Percentiles rank a stretch among this genome's conserved stretches.
Evolutionary conservation across 2,797 vertebrate genomes (phyloP).

Genomic region (Choloepus didactylus): DNA sequence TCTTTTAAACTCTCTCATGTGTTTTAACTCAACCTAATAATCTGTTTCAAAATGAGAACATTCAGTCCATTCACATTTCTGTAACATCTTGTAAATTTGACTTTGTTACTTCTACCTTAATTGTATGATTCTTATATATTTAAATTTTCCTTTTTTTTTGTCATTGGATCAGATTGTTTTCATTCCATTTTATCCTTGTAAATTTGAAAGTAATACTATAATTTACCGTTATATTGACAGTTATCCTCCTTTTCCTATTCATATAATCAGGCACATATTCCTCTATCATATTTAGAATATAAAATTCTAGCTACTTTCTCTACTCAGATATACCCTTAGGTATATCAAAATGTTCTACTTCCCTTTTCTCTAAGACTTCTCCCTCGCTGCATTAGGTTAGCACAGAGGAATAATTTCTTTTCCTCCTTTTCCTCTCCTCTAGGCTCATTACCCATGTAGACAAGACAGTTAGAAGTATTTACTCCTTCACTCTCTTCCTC

Average conservation of each 20-base stretch:
- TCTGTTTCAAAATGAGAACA: neutral
- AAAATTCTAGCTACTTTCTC: neutral
- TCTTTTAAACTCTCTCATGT: neutral
- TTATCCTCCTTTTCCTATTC: neutral
- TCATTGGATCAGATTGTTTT: neutral
- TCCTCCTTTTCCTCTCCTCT: neutral
- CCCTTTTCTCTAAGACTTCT: neutral
- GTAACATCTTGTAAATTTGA: neutral
- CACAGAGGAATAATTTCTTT: neutral
- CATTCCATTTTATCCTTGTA: neutral
- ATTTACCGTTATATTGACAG: neutral
- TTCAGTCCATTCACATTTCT: neutral
- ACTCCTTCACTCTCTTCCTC: neutral
- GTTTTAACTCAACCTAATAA: neutral
- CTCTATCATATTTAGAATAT: conserved; percentile 13
- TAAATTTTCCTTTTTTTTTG: neutral
- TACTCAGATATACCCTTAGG: neutral
- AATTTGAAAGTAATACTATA: neutral
- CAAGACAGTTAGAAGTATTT: neutral
- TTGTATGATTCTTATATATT: neutral
- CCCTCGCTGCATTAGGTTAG: neutral
- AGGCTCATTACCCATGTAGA: neutral
- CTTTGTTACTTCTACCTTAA: conserved; percentile 1
- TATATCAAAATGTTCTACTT: neutral
- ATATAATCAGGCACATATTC: neutral